Evolutionary conservation across 2,113 vertebrate genomes (phyloP), one percentile per base, ranked within the genome.

Genomic region (Paraplagusia blochii): DNA sequence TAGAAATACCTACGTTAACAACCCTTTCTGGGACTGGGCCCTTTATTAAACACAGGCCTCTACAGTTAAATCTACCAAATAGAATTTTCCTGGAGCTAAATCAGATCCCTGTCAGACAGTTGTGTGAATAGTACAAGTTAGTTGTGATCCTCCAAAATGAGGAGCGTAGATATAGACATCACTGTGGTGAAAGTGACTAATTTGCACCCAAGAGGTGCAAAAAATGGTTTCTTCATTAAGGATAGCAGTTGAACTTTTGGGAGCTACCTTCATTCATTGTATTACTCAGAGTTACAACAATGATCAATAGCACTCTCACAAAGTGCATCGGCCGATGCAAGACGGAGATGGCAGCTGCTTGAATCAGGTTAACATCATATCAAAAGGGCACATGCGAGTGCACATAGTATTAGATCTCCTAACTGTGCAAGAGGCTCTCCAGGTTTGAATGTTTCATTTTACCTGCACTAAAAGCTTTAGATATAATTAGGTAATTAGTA

Each of bases 41-140:
- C 39, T 48, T 46, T 36, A 39, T 65, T 53, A 49, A 70, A 14
- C 36, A 53, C 56, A 56, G 54, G 55, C 38, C 38, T 74, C 35
- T 33, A 51, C 38, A 63, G 18, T 64, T 68, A 66, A 57, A 58
- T 60, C 59, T 15, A 66, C 56, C 45, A 35, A 59, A 52, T 42
- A 43, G 43, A 67, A 63, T 49, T 57, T 55, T 42, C 44, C 22
- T 29, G 22, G 6, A 29, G 22, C 22, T 29, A 29, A 29, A 29
- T 29, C 22, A 29, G 22, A 29, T 6, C 22, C 22, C 22, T 29
- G 6, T 29, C 22, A 29, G 3, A 29, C 6, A 29, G 22, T 29
- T n/a, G n/a, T n/a, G n/a, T n/a, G n/a, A n/a, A n/a, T n/a, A n/a
- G n/a, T n/a, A n/a, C n/a, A n/a, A n/a, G n/a, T 29, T 29, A 29